Base-by-base conservation (phyloP, 2,888 invertebrate species). In the Dryomyza anilis region DNA sequence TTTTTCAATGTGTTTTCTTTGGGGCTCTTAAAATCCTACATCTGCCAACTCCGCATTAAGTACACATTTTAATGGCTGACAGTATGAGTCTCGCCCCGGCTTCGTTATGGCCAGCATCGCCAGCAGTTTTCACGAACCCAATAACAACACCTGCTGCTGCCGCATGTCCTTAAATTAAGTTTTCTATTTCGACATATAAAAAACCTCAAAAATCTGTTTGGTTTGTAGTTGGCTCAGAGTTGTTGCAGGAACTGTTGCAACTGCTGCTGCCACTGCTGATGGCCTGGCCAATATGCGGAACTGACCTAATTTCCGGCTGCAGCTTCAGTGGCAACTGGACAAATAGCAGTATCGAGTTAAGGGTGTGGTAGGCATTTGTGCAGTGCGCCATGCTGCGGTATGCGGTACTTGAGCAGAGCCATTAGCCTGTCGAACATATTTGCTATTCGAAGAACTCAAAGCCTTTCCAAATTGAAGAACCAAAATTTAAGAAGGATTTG, bases 221-320 rank as follows among this genome's bases (percentile, higher is more conserved):
- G 12, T 12, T 23, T n/a, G n/a, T n/a, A n/a, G n/a, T n/a, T n/a
- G n/a, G n/a, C n/a, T n/a, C n/a, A n/a, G n/a, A n/a, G n/a, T n/a
- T n/a, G n/a, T n/a, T n/a, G n/a, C n/a, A n/a, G n/a, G n/a, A n/a
- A n/a, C 14, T 45, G 27, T 14, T 19, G 4, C n/a, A 8, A 23
- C 39, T 21, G 21, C 56, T 25, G 21, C 30, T 30, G 29, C 30
- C 3, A 25, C 16, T 10, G 19, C 19, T 19, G 19, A n/a, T 25
- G 33, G 36, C 36, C 50, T 19, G 60, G 60, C 60, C 50, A 60
- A 60, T 50, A 36, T 60, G 48, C 46, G 60, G 60, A 60, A 60
- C 60, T 48, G 36, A 30, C 36, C 60, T 60, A 60, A 60, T 60
- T 60, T 60, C 60, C 60, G 48, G 60, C 16, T 14, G 8, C 30